Evolutionary conservation across 2,888 invertebrate species (phyloP), one percentile per base, ranked within the genome.

Genomic region (Sphaerophoria rueppellii): DNA sequence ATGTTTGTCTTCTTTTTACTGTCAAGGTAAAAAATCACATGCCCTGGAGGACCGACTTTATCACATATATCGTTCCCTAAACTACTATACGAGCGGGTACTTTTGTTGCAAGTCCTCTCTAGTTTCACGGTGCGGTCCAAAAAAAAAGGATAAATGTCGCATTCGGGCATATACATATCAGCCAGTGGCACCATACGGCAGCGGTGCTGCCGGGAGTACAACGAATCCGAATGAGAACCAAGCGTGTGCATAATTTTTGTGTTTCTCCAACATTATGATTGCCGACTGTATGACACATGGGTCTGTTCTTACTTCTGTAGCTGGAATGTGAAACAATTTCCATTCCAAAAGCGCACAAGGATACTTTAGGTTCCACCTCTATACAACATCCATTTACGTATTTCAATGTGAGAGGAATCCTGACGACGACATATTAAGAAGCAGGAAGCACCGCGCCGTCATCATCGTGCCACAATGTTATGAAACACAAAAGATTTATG

Each of bases 221-320:
- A 52, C 35, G 54, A 43, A 40, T 40, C 40, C 40, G n/a, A 54
- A 54, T 40, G 32, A 69, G 72, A 16, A 65, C 12, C 74, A 71
- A 75, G 71, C 67, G 75, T 85, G 81, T 85, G 85, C 85, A 85
- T 85, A 85, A 81, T 85, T 85, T 85, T 67, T 80, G 79, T 73
- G 73, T 65, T 65, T 50, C 65, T 65, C 65, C 35, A 65, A 48
- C 63, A 48, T 61, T 69, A 70, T 74, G 71, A 76, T 75, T 72
- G 76, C 67, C 35, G 76, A 46, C 57, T 46, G 73, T 60, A 73
- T 76, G 83, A 81, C 81, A 81, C 72, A 85, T 65, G 81, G 81
- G 72, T 40, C 6, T 40, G 40, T 24, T 24, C 24, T 24, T 24
- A 24, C 24, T 24, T 24, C 40, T 40, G 9, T 37, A 7, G 37